These are phyloP conservation scores for Chaetodon trifasciatus DNA, from an alignment of 2,797 vertebrate genomes.

Conservation along the genomic window DNA sequence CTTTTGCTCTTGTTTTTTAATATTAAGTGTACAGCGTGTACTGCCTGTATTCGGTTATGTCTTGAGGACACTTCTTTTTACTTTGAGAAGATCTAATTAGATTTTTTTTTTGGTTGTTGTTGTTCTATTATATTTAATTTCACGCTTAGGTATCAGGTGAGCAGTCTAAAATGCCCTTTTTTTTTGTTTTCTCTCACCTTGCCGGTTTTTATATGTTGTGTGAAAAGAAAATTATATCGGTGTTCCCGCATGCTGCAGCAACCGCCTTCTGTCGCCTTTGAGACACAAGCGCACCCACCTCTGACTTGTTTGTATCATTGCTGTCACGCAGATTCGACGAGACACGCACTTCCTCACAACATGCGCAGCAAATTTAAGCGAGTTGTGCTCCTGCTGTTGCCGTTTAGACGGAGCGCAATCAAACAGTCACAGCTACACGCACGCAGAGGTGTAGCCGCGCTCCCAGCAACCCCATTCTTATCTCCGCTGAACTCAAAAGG, in stretches of 20 bases:
- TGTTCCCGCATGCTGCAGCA: conserved; percentile 6
- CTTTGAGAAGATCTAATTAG: background rate
- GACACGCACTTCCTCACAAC: background rate
- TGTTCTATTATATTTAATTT: conserved; percentile 34
- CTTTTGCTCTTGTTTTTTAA: conserved; percentile 5
- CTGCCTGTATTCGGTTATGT: conserved; percentile 9
- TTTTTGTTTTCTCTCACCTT: background rate
- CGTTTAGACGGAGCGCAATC: conserved; percentile 15
- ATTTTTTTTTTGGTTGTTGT: conserved; percentile 2
- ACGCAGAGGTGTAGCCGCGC: background rate
- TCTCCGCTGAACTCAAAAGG: conserved; percentile 29
- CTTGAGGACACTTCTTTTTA: background rate
- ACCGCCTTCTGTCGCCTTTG: background rate
- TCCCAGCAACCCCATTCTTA: background rate
- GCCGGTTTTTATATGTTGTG: conserved; percentile 5
- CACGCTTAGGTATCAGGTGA: conserved; percentile 19
- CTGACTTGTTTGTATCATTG: conserved; percentile 19
- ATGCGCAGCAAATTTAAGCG: conserved; percentile 4
- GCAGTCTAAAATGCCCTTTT: background rate
- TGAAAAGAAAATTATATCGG: background rate
- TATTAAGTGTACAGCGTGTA: background rate
- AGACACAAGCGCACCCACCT: conserved; percentile 13
- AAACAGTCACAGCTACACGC: conserved; percentile 29
- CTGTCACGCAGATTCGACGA: conserved; percentile 24
- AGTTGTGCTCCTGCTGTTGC: background rate